Conservation (phyloP, 2,797 vertebrate genomes). For the Dallia pectoralis region DNA sequence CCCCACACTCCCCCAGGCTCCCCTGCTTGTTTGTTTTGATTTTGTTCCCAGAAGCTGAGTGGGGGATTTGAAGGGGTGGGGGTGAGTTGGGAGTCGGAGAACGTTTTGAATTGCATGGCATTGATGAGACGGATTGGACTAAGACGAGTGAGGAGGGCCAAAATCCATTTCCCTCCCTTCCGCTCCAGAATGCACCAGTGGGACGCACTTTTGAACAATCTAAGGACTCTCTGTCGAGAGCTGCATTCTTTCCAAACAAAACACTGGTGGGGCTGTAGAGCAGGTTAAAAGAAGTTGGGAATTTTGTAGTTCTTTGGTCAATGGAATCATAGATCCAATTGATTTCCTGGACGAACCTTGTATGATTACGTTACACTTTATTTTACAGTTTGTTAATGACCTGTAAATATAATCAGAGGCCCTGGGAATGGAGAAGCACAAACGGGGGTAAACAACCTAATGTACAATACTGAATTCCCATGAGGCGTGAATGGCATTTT, state of each 20-base stretch:
- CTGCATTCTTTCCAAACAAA: not conserved
- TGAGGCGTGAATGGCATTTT: not conserved
- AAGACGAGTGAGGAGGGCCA: not conserved
- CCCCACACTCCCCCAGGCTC: conserved; percentile 37
- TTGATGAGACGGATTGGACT: conserved; percentile 40
- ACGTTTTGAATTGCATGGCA: conserved; percentile 54
- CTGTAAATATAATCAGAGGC: conserved; percentile 25
- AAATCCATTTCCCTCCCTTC: conserved; percentile 1
- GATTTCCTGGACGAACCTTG: conserved; percentile 3
- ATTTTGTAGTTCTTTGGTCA: not conserved
- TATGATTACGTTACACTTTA: conserved; percentile 13
- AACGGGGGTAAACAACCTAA: not conserved
- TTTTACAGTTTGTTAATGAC: conserved; percentile 46
- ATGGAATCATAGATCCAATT: not conserved
- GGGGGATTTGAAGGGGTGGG: conserved; percentile 20
- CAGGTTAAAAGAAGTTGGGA: not conserved
- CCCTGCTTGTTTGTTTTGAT: conserved; percentile 71
- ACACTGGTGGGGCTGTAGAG: not conserved
- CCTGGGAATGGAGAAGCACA: not conserved
- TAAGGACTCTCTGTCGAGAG: not conserved
- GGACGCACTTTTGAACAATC: not conserved
- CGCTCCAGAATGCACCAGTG: not conserved
- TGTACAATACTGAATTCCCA: not conserved
- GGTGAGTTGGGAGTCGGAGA: conserved; percentile 35
- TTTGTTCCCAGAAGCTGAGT: conserved; percentile 69